These are phyloP conservation scores for Drosophila quadrilineata DNA, from an alignment of 1,140 invertebrate genomes.

Conservation along the genomic window DNA sequence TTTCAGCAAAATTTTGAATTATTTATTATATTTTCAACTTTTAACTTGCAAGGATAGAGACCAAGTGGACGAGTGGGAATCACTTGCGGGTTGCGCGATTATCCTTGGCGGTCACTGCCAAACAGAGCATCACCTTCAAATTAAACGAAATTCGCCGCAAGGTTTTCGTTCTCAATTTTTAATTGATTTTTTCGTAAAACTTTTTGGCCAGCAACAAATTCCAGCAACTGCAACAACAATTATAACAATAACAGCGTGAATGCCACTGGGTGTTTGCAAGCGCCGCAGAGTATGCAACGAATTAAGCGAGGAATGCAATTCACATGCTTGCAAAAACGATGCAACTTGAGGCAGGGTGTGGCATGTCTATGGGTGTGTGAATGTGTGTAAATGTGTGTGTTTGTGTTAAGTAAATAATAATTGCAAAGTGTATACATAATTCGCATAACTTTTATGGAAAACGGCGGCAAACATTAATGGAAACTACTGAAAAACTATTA, in stretches of 20 bases:
- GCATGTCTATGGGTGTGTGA: not conserved
- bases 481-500: slow-evolving; percentile 66
- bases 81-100: too few relatives aligned
- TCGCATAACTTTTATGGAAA: slow-evolving; percentile 24
- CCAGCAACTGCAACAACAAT: slow-evolving; percentile 32
- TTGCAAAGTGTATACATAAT: slow-evolving; percentile 29
- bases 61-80: too few relatives aligned
- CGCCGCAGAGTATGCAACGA: slow-evolving; percentile 63
- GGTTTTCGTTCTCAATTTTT: slow-evolving; percentile 54
- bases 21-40: too few relatives aligned
- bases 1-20: too few relatives aligned
- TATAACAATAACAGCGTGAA: slow-evolving; percentile 23
- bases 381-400: slow-evolving; percentile 7
- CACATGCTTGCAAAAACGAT: slow-evolving; percentile 2
- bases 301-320: slow-evolving; percentile 69
- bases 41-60: slow-evolving; percentile 68
- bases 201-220: slow-evolving; percentile 48
- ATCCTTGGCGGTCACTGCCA: too few relatives aligned
- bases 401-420: slow-evolving; percentile 48
- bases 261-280: slow-evolving; percentile 17
- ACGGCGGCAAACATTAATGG: slow-evolving; percentile 34
- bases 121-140: too few relatives aligned
- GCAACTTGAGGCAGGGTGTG: too few relatives aligned
- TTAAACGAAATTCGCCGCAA: slow-evolving; percentile 23
- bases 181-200: slow-evolving; percentile 66